Base-by-base conservation (phyloP, 2,888 invertebrate species). In the Teinopalpus imperialis region DNA sequence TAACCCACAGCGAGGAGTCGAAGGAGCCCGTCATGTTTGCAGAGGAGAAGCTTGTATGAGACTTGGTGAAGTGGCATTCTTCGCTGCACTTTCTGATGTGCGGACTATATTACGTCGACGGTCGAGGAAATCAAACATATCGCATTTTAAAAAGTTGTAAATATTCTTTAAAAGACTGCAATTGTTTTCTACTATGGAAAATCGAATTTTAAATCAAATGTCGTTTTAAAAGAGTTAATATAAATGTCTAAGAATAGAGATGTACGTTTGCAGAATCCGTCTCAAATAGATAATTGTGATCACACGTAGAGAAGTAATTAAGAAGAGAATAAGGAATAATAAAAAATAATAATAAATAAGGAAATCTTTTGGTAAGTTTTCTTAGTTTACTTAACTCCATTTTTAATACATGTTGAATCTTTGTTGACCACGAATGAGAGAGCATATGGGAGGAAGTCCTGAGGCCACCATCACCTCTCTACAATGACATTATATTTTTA, bases 1-100 rank as follows among this genome's bases (percentile, higher is more conserved):
- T 52, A 2, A 69, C 69, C 49, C 62, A 66, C 42, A 59, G 69
- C 9, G 51, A 36, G 53, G 59, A 66, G 42, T 56, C 72, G 34
- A 76, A 74, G 53, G 72, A 80, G 44, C 75, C 83, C 21, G 73
- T 79, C 2, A 87, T 83, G 53, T 86, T 88, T 53, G 71, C 83
- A 20, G 87, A 88, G 69, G 88, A 88, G 56, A 88, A 88, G 47
- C 82, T 88, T 59, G 87, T 88, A 80, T 88, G 81, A 87, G 72
- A 68, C 62, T 78, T 69, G 69, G 72, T 72, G 69, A 62, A 49
- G 54, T 60, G 57, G 32, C 71, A 76, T 62, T 74, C 66, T 63
- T 71, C 68, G 9, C 51, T 74, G 47, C 70, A 74, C 53, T 75
- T 74, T 59, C 61, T 66, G 48, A 57, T 74, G 35, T 60, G 60